Base-by-base conservation (phyloP, 2,888 invertebrate species). In the Lepidochitona cinerea region DNA sequence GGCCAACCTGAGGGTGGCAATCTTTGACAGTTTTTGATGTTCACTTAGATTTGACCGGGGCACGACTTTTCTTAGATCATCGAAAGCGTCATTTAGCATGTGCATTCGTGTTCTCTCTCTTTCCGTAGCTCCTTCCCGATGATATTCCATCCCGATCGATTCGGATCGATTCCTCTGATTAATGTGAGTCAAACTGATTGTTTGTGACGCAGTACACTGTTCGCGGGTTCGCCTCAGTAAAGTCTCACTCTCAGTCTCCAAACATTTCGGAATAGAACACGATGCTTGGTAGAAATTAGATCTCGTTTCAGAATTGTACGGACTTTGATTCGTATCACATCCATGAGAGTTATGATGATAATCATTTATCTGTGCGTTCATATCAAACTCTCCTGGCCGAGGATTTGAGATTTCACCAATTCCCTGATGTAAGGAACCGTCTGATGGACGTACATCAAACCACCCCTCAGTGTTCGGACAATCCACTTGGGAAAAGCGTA, bases 71-170 rank as follows among this genome's bases (percentile, higher is more conserved):
- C 90, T 76, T 32, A 90, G 81, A 29, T 85, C 86, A 64, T 90
- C 90, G 76, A 90, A 90, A 0, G 90, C 90, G 72, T 89, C 89
- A 75, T 90, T 90, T n/a, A 90, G 75, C 83, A 88, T 82, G 73
- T 89, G 89, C 90, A 90, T 90, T 14, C 90, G 80, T 33, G 87
- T 87, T n/a, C 90, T 75, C 76, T 90, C 90, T 29, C 90, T 70
- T 68, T 85, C 84, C 0, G 89, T 89, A 0, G 89, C 88, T 4
- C 88, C 86, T 12, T 83, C 72, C 7, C 88, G 78, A 32, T 29
- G 14, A 26, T 59, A 23, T 23, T 59, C 59, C 18, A 14, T 14
- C 3, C 7, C 23, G 3, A 7, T 2, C 4, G 23, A 4, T 32
- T 26, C 59, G 12, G 59, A 14, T 26, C 29, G 23, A 2, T 26